phyloP scores from a whole-genome alignment of 2,797 vertebrate genomes.

The Mallotus villosus region DNA sequence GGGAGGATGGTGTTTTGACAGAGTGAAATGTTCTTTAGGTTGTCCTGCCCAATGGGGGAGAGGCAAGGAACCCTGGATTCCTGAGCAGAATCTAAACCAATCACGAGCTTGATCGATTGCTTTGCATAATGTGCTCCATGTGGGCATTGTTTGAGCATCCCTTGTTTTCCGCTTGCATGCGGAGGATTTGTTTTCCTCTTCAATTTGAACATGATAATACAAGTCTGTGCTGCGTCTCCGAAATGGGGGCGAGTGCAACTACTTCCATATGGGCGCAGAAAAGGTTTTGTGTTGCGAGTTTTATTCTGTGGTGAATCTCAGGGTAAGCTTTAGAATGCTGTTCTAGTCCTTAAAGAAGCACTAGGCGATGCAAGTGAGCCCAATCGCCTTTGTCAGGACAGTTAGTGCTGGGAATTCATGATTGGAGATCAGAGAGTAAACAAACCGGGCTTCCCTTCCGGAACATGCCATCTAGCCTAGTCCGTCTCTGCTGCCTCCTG shows the following conservation, averaged over 20 bases:
- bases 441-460: too few relatives aligned
- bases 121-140: constrained; percentile 1
- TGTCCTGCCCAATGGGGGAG: neutral
- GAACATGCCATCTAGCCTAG: too few relatives aligned
- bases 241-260: neutral
- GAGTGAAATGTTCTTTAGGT: constrained; percentile 9
- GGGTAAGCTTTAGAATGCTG: neutral
- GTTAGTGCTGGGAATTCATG: constrained; percentile 10
- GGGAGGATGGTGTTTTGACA: constrained; percentile 3
- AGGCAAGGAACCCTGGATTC: neutral
- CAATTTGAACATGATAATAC: neutral
- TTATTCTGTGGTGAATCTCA: constrained; percentile 3
- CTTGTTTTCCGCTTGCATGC: neutral
- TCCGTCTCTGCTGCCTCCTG: too few relatives aligned
- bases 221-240: neutral
- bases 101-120: constrained; percentile 12
- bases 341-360: neutral
- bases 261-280: neutral
- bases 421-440: constrained; percentile 16
- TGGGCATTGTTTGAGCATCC: neutral
- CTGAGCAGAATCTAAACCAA: neutral
- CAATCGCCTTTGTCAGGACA: neutral
- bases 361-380: neutral
- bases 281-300: constrained; percentile 1
- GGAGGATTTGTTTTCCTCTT: neutral